A percentile compares a stretch with the other conserved stretches of the same genome.
Evolutionary conservation across 2,888 invertebrate species (phyloP).

Genomic region (Nephrotoma flavescens): DNA sequence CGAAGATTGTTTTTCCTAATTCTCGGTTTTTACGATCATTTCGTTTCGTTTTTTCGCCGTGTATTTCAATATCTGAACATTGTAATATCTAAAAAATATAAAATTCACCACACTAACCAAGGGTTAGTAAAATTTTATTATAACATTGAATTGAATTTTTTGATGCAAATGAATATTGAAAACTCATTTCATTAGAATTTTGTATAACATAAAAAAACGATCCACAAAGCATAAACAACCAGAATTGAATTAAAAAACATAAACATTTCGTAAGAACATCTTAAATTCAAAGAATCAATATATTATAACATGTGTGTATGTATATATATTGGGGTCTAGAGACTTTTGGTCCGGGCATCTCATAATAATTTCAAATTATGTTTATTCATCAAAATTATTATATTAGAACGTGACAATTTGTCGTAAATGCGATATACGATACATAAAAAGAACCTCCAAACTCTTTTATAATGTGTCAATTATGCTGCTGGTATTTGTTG

Average conservation of each 20-base stretch:
- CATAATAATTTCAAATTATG: background rate
- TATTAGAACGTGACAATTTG: background rate
- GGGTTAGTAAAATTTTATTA: background rate
- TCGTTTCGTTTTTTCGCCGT: no score
- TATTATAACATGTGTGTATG: background rate
- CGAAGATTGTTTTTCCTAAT: no score
- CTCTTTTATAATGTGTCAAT: background rate
- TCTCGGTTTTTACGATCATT: no score
- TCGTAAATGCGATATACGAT: background rate
- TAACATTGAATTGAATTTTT: background rate
- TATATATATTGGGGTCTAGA: background rate
- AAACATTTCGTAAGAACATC: background rate
- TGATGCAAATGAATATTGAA: background rate
- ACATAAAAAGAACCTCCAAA: background rate
- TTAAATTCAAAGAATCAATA: background rate
- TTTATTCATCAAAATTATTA: background rate
- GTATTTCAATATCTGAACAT: no score
- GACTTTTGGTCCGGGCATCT: background rate
- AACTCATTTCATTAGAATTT: background rate
- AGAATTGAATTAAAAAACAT: background rate
- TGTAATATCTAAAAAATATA: no score
- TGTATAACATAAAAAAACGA: background rate
- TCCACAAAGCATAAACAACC: background rate
- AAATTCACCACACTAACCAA: background rate
- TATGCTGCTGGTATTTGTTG: background rate